Percentiles rank a stretch among this genome's conserved stretches.
Conservation (phyloP, 30 jellyfish, hydroid and myxozoan genomes). For the Chrysaora quinquecirrha region DNA sequence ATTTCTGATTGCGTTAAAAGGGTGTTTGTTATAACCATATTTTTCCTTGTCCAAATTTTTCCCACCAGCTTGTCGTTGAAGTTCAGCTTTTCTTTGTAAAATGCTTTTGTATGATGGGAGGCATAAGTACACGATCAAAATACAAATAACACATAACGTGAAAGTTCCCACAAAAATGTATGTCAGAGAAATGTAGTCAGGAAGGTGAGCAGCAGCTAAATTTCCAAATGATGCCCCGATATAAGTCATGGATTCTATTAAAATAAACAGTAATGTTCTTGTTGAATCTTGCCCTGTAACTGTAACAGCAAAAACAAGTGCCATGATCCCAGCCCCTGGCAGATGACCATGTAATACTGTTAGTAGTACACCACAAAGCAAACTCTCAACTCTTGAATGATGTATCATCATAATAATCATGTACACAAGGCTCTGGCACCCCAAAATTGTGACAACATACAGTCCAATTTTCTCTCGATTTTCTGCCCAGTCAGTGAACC, state of each 20-base stretch:
- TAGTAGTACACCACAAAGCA: constrained; percentile 36
- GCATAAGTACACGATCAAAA: constrained; percentile 1
- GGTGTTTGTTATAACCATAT: background rate
- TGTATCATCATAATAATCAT: constrained; percentile 9
- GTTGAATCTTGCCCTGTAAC: constrained; percentile 7
- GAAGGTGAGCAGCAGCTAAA: constrained; percentile 3
- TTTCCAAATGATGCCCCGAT: constrained; percentile 30
- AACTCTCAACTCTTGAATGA: constrained; percentile 16
- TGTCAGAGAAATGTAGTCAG: constrained; percentile 9
- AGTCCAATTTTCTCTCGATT: constrained; percentile 37
- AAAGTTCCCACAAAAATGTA: constrained; percentile 40
- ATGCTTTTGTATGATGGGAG: constrained; percentile 34
- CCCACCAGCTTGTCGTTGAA: background rate
- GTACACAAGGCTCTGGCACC: constrained; percentile 44
- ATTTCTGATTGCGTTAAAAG: background rate
- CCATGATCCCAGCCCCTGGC: constrained; percentile 47
- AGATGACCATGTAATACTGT: constrained; percentile 19
- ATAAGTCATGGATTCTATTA: constrained; percentile 24
- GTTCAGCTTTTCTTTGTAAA: background rate
- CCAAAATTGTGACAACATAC: constrained; percentile 20
- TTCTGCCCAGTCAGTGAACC: background rate
- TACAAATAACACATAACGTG: constrained; percentile 11
- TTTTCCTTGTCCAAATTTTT: background rate
- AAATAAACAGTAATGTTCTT: constrained; percentile 33
- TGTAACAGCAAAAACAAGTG: constrained; percentile 33